Conservation (phyloP, 2,113 vertebrate species). For the Indicator indicator region DNA sequence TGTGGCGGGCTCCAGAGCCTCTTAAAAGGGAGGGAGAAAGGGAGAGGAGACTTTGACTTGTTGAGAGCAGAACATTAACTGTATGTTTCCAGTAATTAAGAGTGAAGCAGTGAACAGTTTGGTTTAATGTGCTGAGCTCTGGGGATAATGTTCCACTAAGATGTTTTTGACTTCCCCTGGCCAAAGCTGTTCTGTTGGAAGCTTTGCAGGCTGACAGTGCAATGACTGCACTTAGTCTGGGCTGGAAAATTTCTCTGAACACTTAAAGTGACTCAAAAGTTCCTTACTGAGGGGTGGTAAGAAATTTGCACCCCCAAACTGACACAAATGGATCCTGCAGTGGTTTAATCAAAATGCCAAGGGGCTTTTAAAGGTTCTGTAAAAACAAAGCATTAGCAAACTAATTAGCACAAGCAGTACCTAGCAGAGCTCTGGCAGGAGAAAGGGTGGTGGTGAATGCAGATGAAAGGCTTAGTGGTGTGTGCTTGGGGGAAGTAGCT, state of each 20-base stretch:
- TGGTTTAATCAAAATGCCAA: background rate
- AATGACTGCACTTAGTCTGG: background rate
- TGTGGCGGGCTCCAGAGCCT: background rate
- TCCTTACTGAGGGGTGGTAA: background rate
- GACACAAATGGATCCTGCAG: background rate
- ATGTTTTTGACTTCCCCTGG: background rate
- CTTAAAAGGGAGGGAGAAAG: background rate
- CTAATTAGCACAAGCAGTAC: background rate
- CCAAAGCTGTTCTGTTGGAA: background rate
- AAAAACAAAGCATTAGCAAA: background rate
- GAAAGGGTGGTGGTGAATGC: background rate
- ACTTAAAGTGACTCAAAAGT: background rate
- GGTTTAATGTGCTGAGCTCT: conserved; percentile 14
- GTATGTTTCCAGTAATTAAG: conserved; percentile 5
- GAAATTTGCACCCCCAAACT: background rate
- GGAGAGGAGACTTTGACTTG: background rate
- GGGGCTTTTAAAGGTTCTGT: background rate
- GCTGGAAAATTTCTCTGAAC: background rate
- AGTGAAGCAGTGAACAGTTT: background rate
- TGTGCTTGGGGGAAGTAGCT: background rate
- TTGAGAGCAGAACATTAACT: background rate
- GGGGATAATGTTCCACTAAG: background rate
- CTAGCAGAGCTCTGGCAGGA: background rate
- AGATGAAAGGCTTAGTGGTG: background rate
- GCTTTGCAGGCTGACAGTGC: background rate